Base-by-base conservation (phyloP, 2,888 invertebrate species). In the Eutolmus rufibarbis region DNA sequence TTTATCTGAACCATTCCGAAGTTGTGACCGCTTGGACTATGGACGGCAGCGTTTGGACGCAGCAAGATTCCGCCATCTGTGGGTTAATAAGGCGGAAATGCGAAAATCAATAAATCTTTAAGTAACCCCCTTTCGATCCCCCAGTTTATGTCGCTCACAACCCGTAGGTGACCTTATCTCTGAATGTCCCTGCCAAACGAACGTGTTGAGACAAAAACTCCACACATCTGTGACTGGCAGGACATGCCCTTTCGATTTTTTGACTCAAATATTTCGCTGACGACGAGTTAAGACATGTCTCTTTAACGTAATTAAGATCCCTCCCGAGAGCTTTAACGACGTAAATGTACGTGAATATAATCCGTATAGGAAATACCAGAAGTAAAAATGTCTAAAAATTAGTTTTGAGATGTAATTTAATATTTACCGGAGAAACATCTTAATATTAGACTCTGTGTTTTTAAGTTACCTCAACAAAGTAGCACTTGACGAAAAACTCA, bases 71-170 rank as follows among this genome's bases (percentile, higher is more conserved):
- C 28, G 14, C 43, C 51, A 31, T 7, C 81, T 81, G 81, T 28
- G 46, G 56, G 51, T 81, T 81, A 81, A 81, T 81, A 81, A 81
- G 81, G 31, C 81, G 31, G 28, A 51, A 81, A 81, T 81, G 46
- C 51, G 51, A 81, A 81, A 81, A 81, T 81, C 81, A 34, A 81
- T 81, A 51, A 81, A 51, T 28, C 56, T 56, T 81, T 37, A 40
- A 37, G 37, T 40, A 46, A 46, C 43, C 12, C 43, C 43, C 43
- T 16, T 3, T 46, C 0, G 4, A 3, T 46, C 40, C 40, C 40
- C 12, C 9, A 12, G 40, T 40, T 40, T 40, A 40, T 40, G 40
- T 46, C 14, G 5, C 43, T 46, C 43, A 14, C 16, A 40, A 78
- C 78, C 46, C 78, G n/a, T 5, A 43, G 78, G 43, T 78, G 78